Evolutionary conservation across 2,888 invertebrate species (phyloP), one percentile per base, ranked within the genome.

Genomic region (Cremastobaeus sp.): DNA sequence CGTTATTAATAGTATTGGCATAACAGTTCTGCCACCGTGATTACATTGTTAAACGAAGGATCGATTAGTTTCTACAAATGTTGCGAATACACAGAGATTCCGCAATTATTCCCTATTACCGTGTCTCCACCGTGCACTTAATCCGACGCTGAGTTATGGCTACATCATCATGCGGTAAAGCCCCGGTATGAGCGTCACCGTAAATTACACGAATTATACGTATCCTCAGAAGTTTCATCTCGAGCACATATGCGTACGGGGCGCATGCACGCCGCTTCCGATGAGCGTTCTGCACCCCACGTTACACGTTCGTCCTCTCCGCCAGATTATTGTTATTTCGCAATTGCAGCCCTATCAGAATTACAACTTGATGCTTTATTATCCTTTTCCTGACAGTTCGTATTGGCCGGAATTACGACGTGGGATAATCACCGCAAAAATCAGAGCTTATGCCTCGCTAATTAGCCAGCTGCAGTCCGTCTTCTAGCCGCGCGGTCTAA

Each of bases 51-150:
- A 43, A 65, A 65, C 59, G 54, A 39, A 66, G 64, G 74, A 76
- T 74, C 75, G 74, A 74, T 77, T 60, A 76, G 72, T 78, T 78
- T 76, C 75, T 69, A 48, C 74, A 47, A 76, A 74, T 74, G 76
- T 47, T 62, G 68, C 14, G 68, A 64, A 45, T 57, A 59, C 59
- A 41, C 66, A 60, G 20, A 43, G 41, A 72, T 76, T 64, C 57
- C 68, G 60, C 76, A 74, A 76, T 74, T 74, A 76, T 76, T 76
- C 68, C 60, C 70, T 41, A 76, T 76, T 76, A 74, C 76, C 21
- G 50, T 72, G 65, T 69, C 69, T 62, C 72, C 62, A 54, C 57
- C 59, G 52, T 71, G 54, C 74, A 68, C 71, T 71, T 76, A 69
- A 76, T 76, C 72, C 69, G 72, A 70, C 70, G 47, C 70, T 73